Evolutionary conservation across 2,113 vertebrate genomes (phyloP).

Genomic region (Hemicordylus capensis): DNA sequence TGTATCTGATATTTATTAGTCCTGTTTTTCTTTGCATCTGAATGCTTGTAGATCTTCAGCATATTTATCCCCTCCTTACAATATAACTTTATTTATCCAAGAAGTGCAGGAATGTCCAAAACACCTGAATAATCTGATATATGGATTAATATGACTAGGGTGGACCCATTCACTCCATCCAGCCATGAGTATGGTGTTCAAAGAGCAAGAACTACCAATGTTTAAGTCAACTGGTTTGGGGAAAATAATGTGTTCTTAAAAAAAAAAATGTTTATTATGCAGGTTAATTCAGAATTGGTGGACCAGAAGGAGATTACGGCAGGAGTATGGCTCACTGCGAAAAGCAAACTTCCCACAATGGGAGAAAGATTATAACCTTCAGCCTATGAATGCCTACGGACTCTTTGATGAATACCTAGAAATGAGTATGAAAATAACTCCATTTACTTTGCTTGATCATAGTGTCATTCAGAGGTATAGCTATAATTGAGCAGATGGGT

Average conservation of each 20-base stretch:
- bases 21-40: neutral
- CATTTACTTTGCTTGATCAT: conserved; percentile 27
- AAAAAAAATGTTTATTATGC: conserved; percentile 31
- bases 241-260: conserved; percentile 13
- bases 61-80: neutral
- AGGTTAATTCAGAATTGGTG: conserved; percentile 95
- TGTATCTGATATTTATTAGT: neutral
- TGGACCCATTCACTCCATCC: neutral
- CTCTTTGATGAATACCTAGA: conserved; percentile 97
- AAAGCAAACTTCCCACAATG: conserved; percentile 87
- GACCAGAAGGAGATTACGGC: conserved; percentile 85
- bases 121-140: neutral
- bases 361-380: conserved; percentile 94
- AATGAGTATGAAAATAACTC: conserved; percentile 86
- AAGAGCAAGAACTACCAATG: neutral
- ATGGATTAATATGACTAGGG: neutral
- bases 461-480: neutral
- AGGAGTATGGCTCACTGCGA: conserved; percentile 81
- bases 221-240: neutral
- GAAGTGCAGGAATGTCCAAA: neutral
- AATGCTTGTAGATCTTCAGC: neutral
- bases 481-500: no score
- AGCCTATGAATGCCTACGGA: conserved; percentile 93
- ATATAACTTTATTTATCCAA: neutral
- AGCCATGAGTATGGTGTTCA: neutral